Evolutionary conservation across 2,113 vertebrate genomes (phyloP), one percentile per base, ranked within the genome.

Genomic region (Kryptolebias marmoratus): DNA sequence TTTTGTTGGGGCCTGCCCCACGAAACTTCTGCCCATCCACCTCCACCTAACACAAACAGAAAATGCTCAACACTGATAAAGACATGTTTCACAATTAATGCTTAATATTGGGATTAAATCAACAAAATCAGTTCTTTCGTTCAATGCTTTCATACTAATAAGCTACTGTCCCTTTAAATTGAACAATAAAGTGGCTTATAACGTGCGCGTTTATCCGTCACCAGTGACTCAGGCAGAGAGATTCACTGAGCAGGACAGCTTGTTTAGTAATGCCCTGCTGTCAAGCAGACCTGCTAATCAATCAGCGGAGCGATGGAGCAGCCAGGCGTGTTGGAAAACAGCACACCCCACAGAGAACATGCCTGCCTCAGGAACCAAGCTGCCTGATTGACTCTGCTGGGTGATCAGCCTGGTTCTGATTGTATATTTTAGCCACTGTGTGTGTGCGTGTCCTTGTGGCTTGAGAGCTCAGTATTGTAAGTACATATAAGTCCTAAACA

Each of bases 11-110:
- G 81, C 98, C 98, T 61, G 98, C 96, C 31, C 97, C 97, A 75
- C 96, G 95, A 89, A 99, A 99, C 87, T 98, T 98, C 94, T 99
- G 98, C 70, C 97, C 96, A 53, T 99, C 98, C n/a, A 99, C 98
- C 92, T 99, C 98, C 92, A 99, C 98, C 98, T 99, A 84, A 42
- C 6, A 78, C 48, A 64, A 42, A 68, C 10, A 71, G 3, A 69
- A 13, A 22, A 63, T 13, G 28, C 32, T n/a, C 16, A 55, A 71
- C 58, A 55, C 59, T 28, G 22, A 59, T 9, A 2, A 18, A 49
- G 45, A 49, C 0, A 22, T 30, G 4, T 36, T 18, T 31, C 36
- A 22, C 22, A 22, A 22, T 22, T 22, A 22, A 22, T 22, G 22
- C 22, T 22, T 22, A 22, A 22, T 22, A 22, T 22, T 22, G 22